Conservation (phyloP, 2,113 vertebrate genomes). For the Actenoides lindsayi region DNA sequence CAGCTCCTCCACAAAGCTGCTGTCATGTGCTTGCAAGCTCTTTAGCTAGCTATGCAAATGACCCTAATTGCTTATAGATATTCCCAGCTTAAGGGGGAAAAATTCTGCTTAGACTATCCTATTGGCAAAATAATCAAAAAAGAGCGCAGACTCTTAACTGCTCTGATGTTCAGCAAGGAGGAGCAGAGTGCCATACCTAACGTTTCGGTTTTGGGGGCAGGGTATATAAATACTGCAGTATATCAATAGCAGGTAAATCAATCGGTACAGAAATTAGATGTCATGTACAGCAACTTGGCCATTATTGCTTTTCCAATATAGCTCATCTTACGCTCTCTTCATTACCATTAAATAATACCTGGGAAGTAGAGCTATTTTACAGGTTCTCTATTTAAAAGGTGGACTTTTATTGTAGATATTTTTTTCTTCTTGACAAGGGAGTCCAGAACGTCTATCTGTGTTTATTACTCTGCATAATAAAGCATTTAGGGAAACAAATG, state of each 20-base stretch:
- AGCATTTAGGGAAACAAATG: background rate
- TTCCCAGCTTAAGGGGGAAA: background rate
- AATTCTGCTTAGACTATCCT: background rate
- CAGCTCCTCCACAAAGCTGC: background rate
- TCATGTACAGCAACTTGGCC: conserved; percentile 48
- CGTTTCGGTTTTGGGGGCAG: conserved; percentile 9
- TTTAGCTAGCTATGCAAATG: background rate
- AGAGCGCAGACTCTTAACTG: background rate
- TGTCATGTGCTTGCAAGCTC: background rate
- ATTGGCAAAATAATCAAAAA: background rate
- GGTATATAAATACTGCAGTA: background rate
- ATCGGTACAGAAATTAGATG: conserved; percentile 61
- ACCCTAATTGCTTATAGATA: background rate
- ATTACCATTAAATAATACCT: conserved; percentile 58
- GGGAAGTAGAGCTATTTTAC: conserved; percentile 15
- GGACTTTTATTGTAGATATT: background rate
- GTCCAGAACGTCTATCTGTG: background rate
- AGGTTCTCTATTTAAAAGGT: conserved; percentile 35
- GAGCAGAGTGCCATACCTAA: background rate
- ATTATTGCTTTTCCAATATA: conserved; percentile 69
- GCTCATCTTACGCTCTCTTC: background rate
- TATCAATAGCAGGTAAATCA: conserved; percentile 57
- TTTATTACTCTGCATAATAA: conserved; percentile 20
- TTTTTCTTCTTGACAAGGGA: background rate
- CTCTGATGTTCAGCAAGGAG: background rate